Conservation (phyloP, 1,140 invertebrate species). For the Metaphire vulgaris region DNA sequence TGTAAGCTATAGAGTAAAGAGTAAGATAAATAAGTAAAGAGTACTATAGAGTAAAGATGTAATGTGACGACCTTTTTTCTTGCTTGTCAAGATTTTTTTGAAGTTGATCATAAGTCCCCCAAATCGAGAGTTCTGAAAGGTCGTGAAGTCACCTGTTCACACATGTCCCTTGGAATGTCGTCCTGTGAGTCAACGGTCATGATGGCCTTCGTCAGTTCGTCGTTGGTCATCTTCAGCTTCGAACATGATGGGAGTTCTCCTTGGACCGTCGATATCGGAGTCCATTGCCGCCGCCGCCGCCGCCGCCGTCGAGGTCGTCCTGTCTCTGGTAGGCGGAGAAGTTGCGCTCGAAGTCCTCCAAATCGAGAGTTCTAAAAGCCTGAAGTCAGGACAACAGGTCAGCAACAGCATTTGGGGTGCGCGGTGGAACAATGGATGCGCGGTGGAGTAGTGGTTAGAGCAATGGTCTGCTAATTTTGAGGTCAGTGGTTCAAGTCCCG, state of each 20-base stretch:
- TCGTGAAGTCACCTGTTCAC: constrained; percentile 77
- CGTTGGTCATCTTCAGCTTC: constrained; percentile 92
- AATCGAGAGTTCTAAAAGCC: constrained; percentile 60
- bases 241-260: constrained; percentile 95
- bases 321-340: constrained; percentile 92
- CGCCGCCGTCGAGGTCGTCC: constrained; percentile 38
- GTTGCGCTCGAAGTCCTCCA: constrained; percentile 83
- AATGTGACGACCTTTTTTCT: too few relatives aligned
- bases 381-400: constrained; percentile 26
- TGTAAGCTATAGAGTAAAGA: too few relatives aligned
- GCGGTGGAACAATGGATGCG: too few relatives aligned
- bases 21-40: too few relatives aligned
- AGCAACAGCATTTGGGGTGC: too few relatives aligned
- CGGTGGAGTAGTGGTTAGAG: too few relatives aligned
- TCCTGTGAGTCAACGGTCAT: constrained; percentile 90
- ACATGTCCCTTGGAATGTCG: constrained; percentile 92
- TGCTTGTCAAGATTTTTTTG: too few relatives aligned
- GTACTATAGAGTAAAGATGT: too few relatives aligned
- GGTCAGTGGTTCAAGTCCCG: too few relatives aligned
- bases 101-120: too few relatives aligned
- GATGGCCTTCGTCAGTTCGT: constrained; percentile 82
- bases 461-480: too few relatives aligned
- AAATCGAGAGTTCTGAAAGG: too few relatives aligned
- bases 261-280: constrained; percentile 80
- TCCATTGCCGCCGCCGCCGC: constrained; percentile 45